These are phyloP conservation scores for Anastrepha obliqua DNA, from an alignment of 1,140 invertebrate species.

Conservation along the genomic window DNA sequence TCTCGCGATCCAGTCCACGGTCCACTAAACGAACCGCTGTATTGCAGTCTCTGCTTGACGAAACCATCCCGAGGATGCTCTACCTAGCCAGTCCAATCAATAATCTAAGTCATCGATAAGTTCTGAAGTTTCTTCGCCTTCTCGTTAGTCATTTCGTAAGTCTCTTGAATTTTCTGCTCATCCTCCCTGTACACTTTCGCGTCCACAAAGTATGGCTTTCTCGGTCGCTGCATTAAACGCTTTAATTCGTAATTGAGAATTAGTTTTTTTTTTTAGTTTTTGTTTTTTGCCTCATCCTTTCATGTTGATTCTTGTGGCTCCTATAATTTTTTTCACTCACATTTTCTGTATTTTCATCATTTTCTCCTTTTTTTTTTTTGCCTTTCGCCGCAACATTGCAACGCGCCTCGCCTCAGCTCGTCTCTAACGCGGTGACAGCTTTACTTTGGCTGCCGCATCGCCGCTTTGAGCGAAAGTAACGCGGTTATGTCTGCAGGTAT, in stretches of 20 bases:
- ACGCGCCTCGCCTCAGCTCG: constrained; percentile 5
- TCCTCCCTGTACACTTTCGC: not conserved
- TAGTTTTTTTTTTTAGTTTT: constrained; percentile 15
- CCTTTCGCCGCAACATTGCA: constrained; percentile 40
- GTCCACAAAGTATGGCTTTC: not conserved
- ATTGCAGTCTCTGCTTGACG: no score
- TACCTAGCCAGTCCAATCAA: no score
- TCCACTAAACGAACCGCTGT: no score
- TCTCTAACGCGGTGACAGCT: constrained; percentile 9
- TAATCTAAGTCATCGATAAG: no score
- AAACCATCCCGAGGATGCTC: no score
- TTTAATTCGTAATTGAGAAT: constrained; percentile 52
- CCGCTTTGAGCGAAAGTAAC: constrained; percentile 52
- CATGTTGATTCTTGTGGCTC: not conserved
- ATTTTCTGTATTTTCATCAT: not conserved
- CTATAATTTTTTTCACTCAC: not conserved
- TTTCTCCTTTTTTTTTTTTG: constrained; percentile 21
- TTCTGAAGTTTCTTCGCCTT: no score
- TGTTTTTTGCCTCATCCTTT: not conserved
- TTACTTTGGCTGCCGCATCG: constrained; percentile 41
- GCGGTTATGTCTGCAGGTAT: not conserved
- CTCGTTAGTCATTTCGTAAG: no score
- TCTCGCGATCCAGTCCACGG: no score
- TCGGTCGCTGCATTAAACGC: constrained; percentile 30
- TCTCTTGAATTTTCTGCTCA: no score